Evolutionary conservation across 2,113 vertebrate species (phyloP), one percentile per base, ranked within the genome.

Genomic region (Arenaria interpres): DNA sequence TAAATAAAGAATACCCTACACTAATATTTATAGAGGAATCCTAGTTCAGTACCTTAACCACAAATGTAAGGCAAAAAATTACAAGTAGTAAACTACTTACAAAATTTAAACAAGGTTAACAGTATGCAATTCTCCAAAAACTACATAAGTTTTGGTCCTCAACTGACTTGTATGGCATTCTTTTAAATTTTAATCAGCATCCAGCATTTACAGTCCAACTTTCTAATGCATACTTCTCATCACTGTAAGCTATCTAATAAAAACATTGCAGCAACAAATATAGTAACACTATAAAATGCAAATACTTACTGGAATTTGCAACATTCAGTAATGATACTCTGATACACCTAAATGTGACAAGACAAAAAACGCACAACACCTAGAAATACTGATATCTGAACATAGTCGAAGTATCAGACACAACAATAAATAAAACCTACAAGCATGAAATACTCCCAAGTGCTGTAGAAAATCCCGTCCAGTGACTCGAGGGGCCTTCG

Each of bases 1-100:
- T 74, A 97, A 81, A 96, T 39, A 92, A 94, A 92, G 95, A 96
- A 92, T 85, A 85, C 3, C 33, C 53, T 86, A 53, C 57, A 39
- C n/a, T 78, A 96, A 92, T 81, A 97, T 96, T 96, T 93, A 78
- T 9, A 91, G 60, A 67, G 48, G 12, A 85, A 93, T 96, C 95
- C 87, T 74, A 93, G 88, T 91, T 95, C 84, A 84, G 60, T 93
- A 85, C 76, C 83, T 64, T 66, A 75, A 95, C 94, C 91, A 90
- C 54, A 95, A 85, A 90, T 7, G 1, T 28, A 95, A 95, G 43
- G 68, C 41, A 89, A 64, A 1, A 4, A 93, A 57, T 54, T 80
- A 87, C 60, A 88, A 78, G 71, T 68, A 77, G 85, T 66, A 96
- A 60, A 88, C 80, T 75, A 90, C 94, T 89, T 91, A 85, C 6